Conservation (phyloP, 2,113 vertebrate species). For the Istiophorus platypterus region DNA sequence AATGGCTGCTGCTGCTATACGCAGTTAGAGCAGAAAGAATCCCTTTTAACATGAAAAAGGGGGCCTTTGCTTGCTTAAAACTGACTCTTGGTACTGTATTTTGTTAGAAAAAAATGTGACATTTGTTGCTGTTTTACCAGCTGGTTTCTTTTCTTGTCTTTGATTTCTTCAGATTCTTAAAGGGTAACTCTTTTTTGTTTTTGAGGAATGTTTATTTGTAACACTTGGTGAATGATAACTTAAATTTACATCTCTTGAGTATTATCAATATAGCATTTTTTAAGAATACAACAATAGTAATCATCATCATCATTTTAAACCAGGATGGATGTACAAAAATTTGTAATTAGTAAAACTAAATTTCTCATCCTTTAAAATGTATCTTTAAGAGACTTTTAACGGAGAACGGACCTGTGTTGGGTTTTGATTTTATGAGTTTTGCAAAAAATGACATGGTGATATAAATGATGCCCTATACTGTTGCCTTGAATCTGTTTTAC, state of each 20-base stretch:
- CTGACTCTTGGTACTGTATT: neutral
- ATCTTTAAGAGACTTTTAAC: neutral
- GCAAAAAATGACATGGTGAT: too few species aligned
- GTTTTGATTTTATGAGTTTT: too few species aligned
- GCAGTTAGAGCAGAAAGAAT: conserved; percentile 15
- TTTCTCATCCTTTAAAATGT: neutral
- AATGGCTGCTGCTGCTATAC: conserved; percentile 61
- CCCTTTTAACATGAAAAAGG: neutral
- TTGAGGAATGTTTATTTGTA: neutral
- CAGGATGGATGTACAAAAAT: neutral
- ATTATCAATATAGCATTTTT: neutral
- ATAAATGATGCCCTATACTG: neutral
- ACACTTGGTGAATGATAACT: conserved; percentile 5
- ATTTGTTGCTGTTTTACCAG: neutral
- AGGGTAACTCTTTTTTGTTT: neutral
- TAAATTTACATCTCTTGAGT: neutral
- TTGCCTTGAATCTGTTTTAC: neutral
- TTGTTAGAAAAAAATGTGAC: neutral
- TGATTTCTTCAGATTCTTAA: neutral
- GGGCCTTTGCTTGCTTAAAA: neutral
- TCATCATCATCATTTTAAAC: neutral
- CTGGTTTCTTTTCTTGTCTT: neutral
- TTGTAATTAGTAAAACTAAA: neutral
- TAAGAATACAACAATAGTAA: neutral
- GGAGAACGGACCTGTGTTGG: neutral